A percentile compares a stretch with the other conserved stretches of the same genome.
These are phyloP conservation scores for Xestia c-nigrum DNA, from an alignment of 2,888 invertebrate species.

Conservation along the genomic window DNA sequence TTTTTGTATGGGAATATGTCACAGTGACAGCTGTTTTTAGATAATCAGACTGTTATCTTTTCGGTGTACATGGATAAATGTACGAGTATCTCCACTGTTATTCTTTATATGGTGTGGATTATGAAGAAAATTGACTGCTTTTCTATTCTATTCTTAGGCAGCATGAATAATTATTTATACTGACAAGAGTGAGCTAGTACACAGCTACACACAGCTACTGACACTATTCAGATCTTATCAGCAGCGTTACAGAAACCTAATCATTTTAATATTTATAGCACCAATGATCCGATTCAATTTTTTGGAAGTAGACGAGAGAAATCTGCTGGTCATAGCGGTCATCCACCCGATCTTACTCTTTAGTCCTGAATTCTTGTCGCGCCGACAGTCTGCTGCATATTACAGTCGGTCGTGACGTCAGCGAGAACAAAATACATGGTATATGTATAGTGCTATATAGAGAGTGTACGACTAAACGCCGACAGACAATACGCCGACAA, in stretches of 20 bases:
- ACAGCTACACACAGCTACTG: background rate
- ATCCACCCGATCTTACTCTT: background rate
- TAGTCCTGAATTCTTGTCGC: too few species aligned
- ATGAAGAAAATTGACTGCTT: background rate
- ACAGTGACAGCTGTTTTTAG: too few species aligned
- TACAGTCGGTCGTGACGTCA: too few species aligned
- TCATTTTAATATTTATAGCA: background rate
- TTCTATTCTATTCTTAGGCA: background rate
- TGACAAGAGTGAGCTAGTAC: background rate
- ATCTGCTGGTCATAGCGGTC: background rate
- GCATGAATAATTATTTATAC: background rate
- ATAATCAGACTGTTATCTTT: too few species aligned
- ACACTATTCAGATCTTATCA: background rate
- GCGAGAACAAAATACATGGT: too few species aligned
- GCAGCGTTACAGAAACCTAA: background rate
- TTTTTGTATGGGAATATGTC: too few species aligned
- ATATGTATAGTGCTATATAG: too few species aligned
- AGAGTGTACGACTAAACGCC: too few species aligned
- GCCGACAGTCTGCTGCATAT: too few species aligned
- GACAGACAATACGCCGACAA: too few species aligned
- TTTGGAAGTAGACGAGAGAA: background rate
- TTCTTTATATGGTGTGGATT: background rate
- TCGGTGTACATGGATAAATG: too few species aligned
- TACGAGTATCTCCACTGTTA: background rate
- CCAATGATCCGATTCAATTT: background rate